Conservation (phyloP, 1,140 invertebrate genomes). For the Leptestheria dahalacensis region DNA sequence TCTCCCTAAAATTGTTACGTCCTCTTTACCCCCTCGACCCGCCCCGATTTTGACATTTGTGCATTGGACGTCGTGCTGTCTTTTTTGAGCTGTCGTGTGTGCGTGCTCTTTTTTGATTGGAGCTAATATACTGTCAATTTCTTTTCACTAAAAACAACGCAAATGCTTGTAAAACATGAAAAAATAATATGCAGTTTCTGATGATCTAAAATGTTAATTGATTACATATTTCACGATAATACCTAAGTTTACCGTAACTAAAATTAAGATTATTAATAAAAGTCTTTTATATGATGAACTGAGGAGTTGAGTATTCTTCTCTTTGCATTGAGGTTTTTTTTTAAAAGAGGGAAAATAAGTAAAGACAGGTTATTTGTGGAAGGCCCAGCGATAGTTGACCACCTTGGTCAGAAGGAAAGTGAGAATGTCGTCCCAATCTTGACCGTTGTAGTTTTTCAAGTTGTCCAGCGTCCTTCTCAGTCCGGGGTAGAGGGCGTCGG, state of each 20-base stretch:
- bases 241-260: too few relatives aligned
- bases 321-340: neutral
- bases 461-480: neutral
- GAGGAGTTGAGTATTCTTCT: neutral
- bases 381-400: neutral
- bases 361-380: constrained; percentile 1
- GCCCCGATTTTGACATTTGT: neutral
- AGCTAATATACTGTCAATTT: neutral
- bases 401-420: neutral
- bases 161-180: neutral
- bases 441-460: neutral
- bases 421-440: neutral
- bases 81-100: neutral
- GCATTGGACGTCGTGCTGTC: neutral
- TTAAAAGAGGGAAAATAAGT: neutral
- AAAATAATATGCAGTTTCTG: neutral
- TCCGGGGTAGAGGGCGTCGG: neutral
- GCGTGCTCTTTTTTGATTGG: neutral
- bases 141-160: neutral
- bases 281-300: neutral
- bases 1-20: too few relatives aligned
- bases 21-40: too few relatives aligned
- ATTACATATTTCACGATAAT: too few relatives aligned
- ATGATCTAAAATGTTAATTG: neutral
- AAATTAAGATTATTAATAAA: too few relatives aligned